Conservation (phyloP, 2,888 invertebrate genomes). For the Drosophila subquinaria region DNA sequence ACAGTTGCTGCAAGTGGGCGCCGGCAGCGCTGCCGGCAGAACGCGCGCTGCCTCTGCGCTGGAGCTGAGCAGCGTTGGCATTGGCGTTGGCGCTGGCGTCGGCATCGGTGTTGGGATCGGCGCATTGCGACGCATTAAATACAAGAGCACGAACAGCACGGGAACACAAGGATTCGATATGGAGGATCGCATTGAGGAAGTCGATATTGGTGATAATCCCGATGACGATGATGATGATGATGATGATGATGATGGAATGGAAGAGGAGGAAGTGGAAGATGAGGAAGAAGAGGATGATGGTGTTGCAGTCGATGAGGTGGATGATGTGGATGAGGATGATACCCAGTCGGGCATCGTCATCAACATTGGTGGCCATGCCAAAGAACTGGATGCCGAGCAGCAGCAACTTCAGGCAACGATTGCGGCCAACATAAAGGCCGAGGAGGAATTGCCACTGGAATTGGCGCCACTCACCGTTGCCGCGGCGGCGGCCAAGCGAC, state of each 20-base stretch:
- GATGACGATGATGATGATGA: slow-evolving; percentile 65
- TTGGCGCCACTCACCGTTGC: slow-evolving; percentile 52
- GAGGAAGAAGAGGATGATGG: slow-evolving; percentile 48
- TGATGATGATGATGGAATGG: slow-evolving; percentile 56
- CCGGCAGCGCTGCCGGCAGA: slow-evolving; percentile 31
- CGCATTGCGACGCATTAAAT: slow-evolving; percentile 73
- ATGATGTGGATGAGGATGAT: slow-evolving; percentile 54
- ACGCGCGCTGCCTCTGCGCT: slow-evolving; percentile 68
- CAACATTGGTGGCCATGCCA: slow-evolving; percentile 38
- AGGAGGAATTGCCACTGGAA: slow-evolving; percentile 52
- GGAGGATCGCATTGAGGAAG: slow-evolving; percentile 83
- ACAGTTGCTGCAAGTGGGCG: slow-evolving; percentile 61
- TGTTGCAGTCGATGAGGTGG: slow-evolving; percentile 10
- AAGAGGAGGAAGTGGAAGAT: slow-evolving; percentile 47
- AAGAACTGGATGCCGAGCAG: slow-evolving; percentile 19
- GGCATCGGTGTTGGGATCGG: slow-evolving; percentile 13
- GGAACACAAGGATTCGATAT: slow-evolving; percentile 78
- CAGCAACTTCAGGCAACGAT: slow-evolving; percentile 10
- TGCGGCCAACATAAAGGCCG: slow-evolving; percentile 42
- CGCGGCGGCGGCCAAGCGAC: slow-evolving; percentile 52
- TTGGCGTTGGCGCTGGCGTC: slow-evolving; percentile 12
- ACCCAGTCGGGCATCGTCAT: slow-evolving; percentile 73
- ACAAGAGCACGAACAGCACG: slow-evolving; percentile 80
- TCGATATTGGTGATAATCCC: slow-evolving; percentile 70
- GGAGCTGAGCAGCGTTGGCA: slow-evolving; percentile 62